These are phyloP conservation scores for Drosophila ercepeae DNA, from an alignment of 1,140 invertebrate species.

Conservation along the genomic window DNA sequence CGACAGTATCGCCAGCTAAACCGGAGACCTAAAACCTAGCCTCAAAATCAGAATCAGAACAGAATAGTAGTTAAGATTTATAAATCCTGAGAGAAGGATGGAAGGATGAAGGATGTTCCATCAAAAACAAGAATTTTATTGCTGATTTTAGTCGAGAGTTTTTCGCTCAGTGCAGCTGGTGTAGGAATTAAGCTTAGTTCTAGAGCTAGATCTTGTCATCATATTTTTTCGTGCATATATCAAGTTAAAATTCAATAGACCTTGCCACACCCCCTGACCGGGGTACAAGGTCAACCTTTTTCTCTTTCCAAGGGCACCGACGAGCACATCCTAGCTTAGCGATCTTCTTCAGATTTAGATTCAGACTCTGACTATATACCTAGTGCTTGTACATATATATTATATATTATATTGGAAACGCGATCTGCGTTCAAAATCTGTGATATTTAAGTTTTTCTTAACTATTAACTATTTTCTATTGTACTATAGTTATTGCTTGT, in stretches of 20 bases:
- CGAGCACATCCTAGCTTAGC: slow-evolving; percentile 25
- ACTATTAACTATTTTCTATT: slow-evolving; percentile 78
- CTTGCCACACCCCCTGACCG: slow-evolving; percentile 4
- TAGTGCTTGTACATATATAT: slow-evolving; percentile 38
- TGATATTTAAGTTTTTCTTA: slow-evolving; percentile 82
- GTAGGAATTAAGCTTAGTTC: slow-evolving; percentile 52
- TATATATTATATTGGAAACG: slow-evolving; percentile 21
- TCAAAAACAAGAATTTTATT: slow-evolving; percentile 1
- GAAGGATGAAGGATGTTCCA: neutral
- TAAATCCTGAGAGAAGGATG: slow-evolving; percentile 1
- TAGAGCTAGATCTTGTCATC: slow-evolving; percentile 66
- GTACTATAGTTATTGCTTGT: slow-evolving; percentile 54
- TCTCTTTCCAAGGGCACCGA: slow-evolving; percentile 12
- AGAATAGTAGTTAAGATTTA: neutral
- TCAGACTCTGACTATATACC: slow-evolving; percentile 41
- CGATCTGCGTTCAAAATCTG: slow-evolving; percentile 62
- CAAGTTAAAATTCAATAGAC: slow-evolving; percentile 54
- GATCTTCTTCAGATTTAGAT: slow-evolving; percentile 30
- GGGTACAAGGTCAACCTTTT: neutral
- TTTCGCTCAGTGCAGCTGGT: slow-evolving; percentile 24
- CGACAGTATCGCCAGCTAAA: slow-evolving; percentile 50
- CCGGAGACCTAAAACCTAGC: neutral
- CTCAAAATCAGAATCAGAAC: neutral
- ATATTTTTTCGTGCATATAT: slow-evolving; percentile 61
- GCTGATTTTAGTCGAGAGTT: slow-evolving; percentile 11